phyloP scores from a whole-genome alignment of 2,797 vertebrate genomes.

The Clarias laeviceps region DNA sequence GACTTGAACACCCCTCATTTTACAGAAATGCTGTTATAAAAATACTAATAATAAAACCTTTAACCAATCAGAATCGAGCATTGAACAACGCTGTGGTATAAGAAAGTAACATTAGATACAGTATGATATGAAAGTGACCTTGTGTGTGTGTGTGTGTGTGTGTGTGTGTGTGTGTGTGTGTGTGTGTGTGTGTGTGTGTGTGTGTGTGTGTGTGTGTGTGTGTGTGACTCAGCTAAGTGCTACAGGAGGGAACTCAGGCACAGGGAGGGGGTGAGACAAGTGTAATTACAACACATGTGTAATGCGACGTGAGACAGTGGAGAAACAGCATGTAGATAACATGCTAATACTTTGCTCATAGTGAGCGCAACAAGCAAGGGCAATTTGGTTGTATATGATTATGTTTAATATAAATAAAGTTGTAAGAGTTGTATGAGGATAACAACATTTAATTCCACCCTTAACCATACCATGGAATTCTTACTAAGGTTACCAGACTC shows the following conservation, averaged over 20 bases:
- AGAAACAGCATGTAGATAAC: neutral
- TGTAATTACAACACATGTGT: slow-evolving; percentile 12
- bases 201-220: neutral
- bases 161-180: neutral
- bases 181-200: neutral
- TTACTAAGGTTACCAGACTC: neutral
- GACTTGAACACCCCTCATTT: too few species aligned
- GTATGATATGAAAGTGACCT: slow-evolving; percentile 7
- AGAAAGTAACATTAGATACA: neutral
- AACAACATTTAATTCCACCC: neutral
- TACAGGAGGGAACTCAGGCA: neutral
- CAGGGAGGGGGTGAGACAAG: slow-evolving; percentile 5
- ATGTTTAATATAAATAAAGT: neutral
- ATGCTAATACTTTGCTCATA: neutral
- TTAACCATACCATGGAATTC: neutral
- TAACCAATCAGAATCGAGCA: neutral
- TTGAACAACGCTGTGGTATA: neutral
- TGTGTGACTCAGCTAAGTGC: slow-evolving; percentile 9
- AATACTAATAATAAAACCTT: neutral
- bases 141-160: neutral
- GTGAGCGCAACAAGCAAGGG: neutral
- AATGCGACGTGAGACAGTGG: slow-evolving; percentile 4
- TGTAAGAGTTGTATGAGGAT: neutral
- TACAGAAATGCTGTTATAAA: neutral
- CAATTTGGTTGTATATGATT: neutral